These are phyloP conservation scores for Bellardia bayeri DNA, from an alignment of 2,888 invertebrate genomes.

Conservation along the genomic window DNA sequence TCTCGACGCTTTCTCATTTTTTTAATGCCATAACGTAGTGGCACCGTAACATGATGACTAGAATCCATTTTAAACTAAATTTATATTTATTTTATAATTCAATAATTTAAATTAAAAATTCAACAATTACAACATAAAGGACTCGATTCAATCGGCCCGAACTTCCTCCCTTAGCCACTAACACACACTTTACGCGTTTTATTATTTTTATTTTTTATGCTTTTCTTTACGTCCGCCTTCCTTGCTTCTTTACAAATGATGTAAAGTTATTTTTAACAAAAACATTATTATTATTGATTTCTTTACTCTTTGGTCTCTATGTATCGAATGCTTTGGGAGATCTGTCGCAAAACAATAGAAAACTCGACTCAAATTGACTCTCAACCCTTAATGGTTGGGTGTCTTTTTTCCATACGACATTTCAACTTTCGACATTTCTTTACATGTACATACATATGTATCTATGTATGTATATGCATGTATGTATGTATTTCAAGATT, in stretches of 20 bases:
- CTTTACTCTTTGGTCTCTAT: constrained; percentile 41
- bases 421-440: constrained; percentile 52
- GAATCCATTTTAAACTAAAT: constrained; percentile 85
- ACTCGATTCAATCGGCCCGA: background rate
- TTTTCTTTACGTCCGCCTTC: constrained; percentile 41
- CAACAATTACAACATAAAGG: constrained; percentile 46
- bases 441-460: no score
- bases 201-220: constrained; percentile 33
- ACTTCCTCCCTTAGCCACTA: constrained; percentile 4
- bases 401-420: constrained; percentile 29
- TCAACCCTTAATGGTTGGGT: constrained; percentile 66
- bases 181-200: constrained; percentile 35
- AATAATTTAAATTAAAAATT: constrained; percentile 37
- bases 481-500: constrained; percentile 43
- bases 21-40: constrained; percentile 86
- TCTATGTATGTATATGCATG: no score
- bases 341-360: constrained; percentile 48
- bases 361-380: constrained; percentile 57
- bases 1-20: constrained; percentile 92
- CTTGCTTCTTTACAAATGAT: constrained; percentile 55
- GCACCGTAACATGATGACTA: constrained; percentile 88
- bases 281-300: constrained; percentile 73
- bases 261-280: constrained; percentile 71
- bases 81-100: constrained; percentile 36
- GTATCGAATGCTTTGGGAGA: constrained; percentile 38